phyloP scores from a whole-genome alignment of 2,113 vertebrate species.

The Platichthys flesus region DNA sequence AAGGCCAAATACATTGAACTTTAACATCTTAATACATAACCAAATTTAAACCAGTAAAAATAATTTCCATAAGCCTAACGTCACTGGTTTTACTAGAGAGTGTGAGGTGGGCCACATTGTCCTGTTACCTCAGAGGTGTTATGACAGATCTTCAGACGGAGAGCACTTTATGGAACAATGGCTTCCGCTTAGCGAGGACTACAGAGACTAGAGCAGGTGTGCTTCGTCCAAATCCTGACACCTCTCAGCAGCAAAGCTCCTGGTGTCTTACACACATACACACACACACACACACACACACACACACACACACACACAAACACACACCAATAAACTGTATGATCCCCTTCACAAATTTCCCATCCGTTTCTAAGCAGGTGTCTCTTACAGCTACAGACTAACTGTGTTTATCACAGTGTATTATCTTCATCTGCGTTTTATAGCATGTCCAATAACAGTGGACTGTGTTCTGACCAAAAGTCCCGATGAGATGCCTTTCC shows the following conservation, averaged over 20 bases:
- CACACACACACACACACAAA: background rate
- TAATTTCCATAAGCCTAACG: no score
- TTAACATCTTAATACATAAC: no score
- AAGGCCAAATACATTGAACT: no score
- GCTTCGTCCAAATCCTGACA: constrained; percentile 45
- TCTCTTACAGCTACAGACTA: constrained; percentile 20
- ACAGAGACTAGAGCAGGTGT: constrained; percentile 42
- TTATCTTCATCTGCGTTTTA: constrained; percentile 16
- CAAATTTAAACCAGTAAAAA: no score
- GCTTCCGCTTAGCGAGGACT: constrained; percentile 29
- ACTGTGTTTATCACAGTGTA: background rate
- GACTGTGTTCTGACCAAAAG: constrained; percentile 17
- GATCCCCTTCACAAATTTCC: constrained; percentile 17
- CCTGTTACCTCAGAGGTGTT: constrained; percentile 25
- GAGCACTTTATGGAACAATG: constrained; percentile 39
- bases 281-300: constrained; percentile 1
- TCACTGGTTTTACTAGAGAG: no score
- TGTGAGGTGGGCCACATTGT: background rate
- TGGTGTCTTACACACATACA: background rate
- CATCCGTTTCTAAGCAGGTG: constrained; percentile 13
- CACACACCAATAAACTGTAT: constrained; percentile 13
- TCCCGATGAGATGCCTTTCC: constrained; percentile 29
- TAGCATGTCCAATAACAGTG: constrained; percentile 10
- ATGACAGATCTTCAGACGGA: constrained; percentile 48
- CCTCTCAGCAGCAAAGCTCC: constrained; percentile 9